Evolutionary conservation across 1,140 invertebrate species (phyloP).

Genomic region (Zaprionus nigranus): DNA sequence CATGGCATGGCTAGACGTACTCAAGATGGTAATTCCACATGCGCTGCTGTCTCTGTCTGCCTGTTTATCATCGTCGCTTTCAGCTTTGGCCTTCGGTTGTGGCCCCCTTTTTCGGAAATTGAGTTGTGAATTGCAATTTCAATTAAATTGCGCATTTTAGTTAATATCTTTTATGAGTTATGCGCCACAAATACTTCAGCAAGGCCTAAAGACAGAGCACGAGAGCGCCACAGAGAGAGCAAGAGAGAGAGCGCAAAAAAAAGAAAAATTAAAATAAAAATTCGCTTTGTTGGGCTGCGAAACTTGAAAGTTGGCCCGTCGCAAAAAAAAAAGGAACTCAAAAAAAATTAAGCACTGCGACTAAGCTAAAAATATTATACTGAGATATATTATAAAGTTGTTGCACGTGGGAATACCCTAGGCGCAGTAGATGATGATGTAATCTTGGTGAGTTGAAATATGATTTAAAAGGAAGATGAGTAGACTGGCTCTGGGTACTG

Average conservation of each 20-base stretch:
- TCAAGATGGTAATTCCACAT: slow-evolving; percentile 14
- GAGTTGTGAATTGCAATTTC: slow-evolving; percentile 14
- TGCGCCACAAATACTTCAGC: slow-evolving; percentile 28
- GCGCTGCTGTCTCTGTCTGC: not conserved
- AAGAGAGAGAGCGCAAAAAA: slow-evolving; percentile 9
- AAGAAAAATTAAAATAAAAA: slow-evolving; percentile 8
- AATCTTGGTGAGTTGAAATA: not conserved
- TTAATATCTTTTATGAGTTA: slow-evolving; percentile 21
- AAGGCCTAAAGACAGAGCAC: too few species aligned
- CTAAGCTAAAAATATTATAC: slow-evolving; percentile 3
- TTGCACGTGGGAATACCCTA: slow-evolving; percentile 4
- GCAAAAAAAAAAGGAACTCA: slow-evolving; percentile 1
- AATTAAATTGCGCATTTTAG: slow-evolving; percentile 1
- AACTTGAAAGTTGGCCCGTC: slow-evolving; percentile 27
- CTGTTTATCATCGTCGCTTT: not conserved
- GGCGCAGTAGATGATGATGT: not conserved
- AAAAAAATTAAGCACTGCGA: slow-evolving; percentile 24
- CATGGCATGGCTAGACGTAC: slow-evolving; percentile 10
- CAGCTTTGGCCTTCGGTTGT: slow-evolving; percentile 17
- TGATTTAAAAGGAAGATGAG: not conserved
- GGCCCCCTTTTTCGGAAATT: not conserved
- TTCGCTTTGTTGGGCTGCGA: slow-evolving; percentile 14
- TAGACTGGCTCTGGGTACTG: too few species aligned
- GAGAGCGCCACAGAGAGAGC: too few species aligned
- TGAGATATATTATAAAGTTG: too few species aligned